phyloP scores from a whole-genome alignment of 2,888 invertebrate genomes.

The Conistra vaccinii region DNA sequence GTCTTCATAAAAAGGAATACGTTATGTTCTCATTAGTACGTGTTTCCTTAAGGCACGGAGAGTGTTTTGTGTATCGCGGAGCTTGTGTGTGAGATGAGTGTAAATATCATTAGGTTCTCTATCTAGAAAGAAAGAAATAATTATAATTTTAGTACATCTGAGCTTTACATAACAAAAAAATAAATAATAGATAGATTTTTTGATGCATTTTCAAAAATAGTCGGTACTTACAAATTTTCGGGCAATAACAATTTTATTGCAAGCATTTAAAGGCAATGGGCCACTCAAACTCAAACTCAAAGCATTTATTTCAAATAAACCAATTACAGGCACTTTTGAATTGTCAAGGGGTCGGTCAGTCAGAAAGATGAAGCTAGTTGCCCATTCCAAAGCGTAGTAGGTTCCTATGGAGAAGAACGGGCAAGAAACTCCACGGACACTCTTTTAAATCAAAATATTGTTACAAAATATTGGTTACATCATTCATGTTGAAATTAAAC shows the following conservation, averaged over 20 bases:
- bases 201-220: not conserved
- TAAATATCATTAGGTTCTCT: not conserved
- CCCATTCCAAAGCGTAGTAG: no score
- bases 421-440: no score
- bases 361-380: no score
- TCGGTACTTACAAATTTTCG: not conserved
- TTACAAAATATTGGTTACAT: no score
- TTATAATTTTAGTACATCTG: not conserved
- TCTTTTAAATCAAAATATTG: no score
- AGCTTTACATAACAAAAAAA: not conserved
- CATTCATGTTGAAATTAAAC: no score
- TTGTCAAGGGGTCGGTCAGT: no score
- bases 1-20: conserved; percentile 38
- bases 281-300: no score
- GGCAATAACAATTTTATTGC: not conserved
- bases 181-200: no score
- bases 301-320: no score
- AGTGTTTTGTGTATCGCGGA: conserved; percentile 14
- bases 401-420: no score
- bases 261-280: not conserved
- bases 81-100: not conserved
- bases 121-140: not conserved
- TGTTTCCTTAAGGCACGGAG: not conserved
- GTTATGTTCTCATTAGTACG: conserved; percentile 41
- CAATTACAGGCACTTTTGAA: no score